A percentile compares a stretch with the other conserved stretches of the same genome.
phyloP scores from a whole-genome alignment of 2,113 vertebrate species.

The Pomatostomus ruficeps region DNA sequence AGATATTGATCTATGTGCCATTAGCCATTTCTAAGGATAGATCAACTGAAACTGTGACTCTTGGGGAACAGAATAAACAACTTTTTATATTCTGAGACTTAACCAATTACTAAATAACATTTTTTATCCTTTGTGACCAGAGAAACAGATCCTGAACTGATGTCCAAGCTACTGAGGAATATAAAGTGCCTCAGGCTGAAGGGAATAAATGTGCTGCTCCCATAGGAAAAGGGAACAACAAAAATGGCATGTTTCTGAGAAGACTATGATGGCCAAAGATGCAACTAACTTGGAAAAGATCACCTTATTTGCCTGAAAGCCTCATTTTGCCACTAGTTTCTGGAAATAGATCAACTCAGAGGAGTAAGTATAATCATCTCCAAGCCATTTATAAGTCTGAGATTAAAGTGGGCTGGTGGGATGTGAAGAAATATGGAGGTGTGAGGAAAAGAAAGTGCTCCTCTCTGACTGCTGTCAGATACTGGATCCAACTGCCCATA shows the following conservation, averaged over 20 bases:
- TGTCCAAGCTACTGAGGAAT: neutral
- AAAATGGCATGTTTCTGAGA: neutral
- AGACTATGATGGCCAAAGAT: neutral
- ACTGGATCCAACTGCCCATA: neutral
- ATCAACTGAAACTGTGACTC: neutral
- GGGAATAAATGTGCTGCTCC: neutral
- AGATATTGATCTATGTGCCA: neutral
- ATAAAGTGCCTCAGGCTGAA: neutral
- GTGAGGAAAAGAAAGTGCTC: constrained; percentile 13
- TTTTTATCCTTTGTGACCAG: neutral
- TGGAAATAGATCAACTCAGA: neutral
- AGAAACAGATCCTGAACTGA: neutral
- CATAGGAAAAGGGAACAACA: neutral
- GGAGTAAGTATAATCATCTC: neutral
- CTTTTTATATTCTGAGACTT: neutral
- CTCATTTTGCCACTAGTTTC: neutral
- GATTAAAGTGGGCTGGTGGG: neutral
- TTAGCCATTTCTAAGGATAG: neutral
- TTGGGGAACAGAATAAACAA: neutral
- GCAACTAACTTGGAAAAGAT: neutral
- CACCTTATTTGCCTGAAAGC: neutral
- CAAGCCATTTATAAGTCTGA: constrained; percentile 19
- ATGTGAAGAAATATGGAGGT: constrained; percentile 4
- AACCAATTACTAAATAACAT: neutral
- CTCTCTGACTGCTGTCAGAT: neutral